phyloP scores from a whole-genome alignment of 2,888 invertebrate species.

The Latheticus oryzae region DNA sequence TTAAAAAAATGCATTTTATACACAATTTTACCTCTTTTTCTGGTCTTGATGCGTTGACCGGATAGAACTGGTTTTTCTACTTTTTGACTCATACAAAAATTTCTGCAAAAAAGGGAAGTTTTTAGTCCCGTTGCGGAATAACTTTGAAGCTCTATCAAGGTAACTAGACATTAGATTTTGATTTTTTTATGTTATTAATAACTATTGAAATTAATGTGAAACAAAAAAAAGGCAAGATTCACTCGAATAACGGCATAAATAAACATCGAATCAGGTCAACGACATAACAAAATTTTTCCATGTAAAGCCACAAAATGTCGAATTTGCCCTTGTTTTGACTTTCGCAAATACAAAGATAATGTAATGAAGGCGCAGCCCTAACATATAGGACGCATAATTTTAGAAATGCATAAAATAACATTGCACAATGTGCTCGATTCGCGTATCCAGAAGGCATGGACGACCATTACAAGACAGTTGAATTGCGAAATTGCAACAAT shows the following conservation, averaged over 20 bases:
- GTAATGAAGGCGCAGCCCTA: too few relatives aligned
- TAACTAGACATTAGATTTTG: background rate
- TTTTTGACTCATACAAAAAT: constrained; percentile 99
- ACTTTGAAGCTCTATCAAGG: constrained; percentile 3
- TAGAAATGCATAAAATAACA: constrained; percentile 7
- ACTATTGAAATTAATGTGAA: background rate
- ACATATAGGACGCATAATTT: too few relatives aligned
- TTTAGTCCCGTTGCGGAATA: constrained; percentile 1
- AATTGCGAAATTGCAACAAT: constrained; percentile 44
- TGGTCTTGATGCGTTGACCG: constrained; percentile 99
- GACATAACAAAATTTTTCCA: constrained; percentile 43
- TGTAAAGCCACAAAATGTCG: constrained; percentile 6
- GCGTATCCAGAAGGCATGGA: constrained; percentile 47
- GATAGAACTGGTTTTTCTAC: constrained; percentile 99
- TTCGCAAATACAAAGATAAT: constrained; percentile 1
- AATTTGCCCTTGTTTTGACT: constrained; percentile 21
- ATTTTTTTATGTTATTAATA: background rate
- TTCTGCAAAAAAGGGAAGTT: constrained; percentile 60
- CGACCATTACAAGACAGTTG: constrained; percentile 48
- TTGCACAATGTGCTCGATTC: constrained; percentile 32
- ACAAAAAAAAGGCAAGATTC: constrained; percentile 9
- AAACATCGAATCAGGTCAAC: constrained; percentile 54
- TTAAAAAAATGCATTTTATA: too few relatives aligned
- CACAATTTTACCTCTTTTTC: constrained; percentile 95
- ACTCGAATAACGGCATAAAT: constrained; percentile 52